Conservation (phyloP, 2,888 invertebrate genomes). For the Actias luna region DNA sequence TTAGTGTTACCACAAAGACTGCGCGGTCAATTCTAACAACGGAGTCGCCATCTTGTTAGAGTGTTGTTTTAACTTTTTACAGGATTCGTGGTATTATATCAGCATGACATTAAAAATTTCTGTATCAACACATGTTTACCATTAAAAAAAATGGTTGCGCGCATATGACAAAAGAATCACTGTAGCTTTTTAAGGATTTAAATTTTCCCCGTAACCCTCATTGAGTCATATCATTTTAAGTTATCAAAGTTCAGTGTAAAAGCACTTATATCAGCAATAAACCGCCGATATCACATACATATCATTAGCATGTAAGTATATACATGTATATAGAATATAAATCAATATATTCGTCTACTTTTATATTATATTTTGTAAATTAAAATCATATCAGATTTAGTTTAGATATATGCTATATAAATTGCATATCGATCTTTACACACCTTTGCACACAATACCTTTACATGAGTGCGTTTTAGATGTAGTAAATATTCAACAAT, state of each 20-base stretch:
- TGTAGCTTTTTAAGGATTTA: no score
- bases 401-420: constrained; percentile 14
- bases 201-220: no score
- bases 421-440: constrained; percentile 25
- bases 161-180: no score
- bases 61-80: no score
- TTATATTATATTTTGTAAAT: constrained; percentile 17
- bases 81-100: no score
- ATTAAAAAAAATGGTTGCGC: no score
- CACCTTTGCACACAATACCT: not conserved
- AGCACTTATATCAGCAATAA: constrained; percentile 57
- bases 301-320: constrained; percentile 68
- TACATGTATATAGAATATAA: constrained; percentile 34
- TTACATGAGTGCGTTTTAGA: not conserved
- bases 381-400: constrained; percentile 16
- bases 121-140: no score
- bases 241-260: not conserved
- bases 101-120: no score
- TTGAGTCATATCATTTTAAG: no score
- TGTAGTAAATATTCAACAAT: not conserved
- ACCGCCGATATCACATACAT: constrained; percentile 74
- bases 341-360: constrained; percentile 27
- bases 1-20: no score
- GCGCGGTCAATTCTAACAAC: no score
- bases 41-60: no score